phyloP scores from a whole-genome alignment of 2,113 vertebrate genomes.

The Chionodraco myersi region DNA sequence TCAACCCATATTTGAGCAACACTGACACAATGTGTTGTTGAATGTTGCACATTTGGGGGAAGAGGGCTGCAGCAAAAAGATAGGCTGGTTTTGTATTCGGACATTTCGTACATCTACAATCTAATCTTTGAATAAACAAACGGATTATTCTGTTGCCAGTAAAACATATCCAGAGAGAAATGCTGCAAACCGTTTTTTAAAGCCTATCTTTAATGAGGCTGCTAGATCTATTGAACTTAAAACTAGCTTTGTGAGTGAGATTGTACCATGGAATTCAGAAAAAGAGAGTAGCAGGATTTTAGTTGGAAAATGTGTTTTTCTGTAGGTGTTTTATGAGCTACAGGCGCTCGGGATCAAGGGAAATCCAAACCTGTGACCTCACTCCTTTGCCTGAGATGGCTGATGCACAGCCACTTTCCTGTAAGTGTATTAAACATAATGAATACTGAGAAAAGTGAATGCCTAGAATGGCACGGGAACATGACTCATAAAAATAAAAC shows the following conservation, averaged over 20 bases:
- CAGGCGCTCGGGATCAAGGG: constrained; percentile 44
- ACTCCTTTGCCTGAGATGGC: constrained; percentile 42
- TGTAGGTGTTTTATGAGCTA: constrained; percentile 62
- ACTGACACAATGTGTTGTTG: constrained; percentile 41
- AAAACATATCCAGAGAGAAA: neutral
- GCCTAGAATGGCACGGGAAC: constrained; percentile 19
- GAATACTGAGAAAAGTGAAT: constrained; percentile 45
- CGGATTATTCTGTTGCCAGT: neutral
- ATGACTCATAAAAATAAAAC: constrained; percentile 52
- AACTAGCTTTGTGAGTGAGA: neutral
- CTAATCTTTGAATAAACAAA: neutral
- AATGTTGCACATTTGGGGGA: constrained; percentile 72
- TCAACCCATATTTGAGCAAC: neutral
- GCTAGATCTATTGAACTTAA: neutral
- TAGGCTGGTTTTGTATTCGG: constrained; percentile 38
- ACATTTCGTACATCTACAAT: constrained; percentile 11
- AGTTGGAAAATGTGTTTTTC: constrained; percentile 6
- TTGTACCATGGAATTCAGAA: neutral
- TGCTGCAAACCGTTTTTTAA: neutral
- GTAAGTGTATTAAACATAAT: constrained; percentile 57
- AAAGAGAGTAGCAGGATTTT: constrained; percentile 8
- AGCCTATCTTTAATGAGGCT: constrained; percentile 1
- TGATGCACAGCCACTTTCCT: constrained; percentile 58
- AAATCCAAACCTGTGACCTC: constrained; percentile 66
- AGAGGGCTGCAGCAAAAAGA: constrained; percentile 62